phyloP scores from a whole-genome alignment of 2,888 invertebrate species.

The Standfussiana lucernea region DNA sequence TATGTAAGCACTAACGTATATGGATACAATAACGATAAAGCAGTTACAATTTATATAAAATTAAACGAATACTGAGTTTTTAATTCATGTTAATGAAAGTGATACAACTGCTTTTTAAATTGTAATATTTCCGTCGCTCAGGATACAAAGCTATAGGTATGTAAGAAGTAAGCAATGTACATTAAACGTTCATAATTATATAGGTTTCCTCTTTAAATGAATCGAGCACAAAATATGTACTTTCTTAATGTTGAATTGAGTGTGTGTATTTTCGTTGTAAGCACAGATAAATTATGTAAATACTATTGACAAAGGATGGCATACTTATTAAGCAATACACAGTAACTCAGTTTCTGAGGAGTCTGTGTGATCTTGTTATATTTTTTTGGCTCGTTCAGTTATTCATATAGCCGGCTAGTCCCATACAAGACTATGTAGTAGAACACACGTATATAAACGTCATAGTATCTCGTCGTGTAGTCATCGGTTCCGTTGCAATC shows the following conservation, averaged over 20 bases:
- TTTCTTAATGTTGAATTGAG: slow-evolving; percentile 52
- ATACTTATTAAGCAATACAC: slow-evolving; percentile 35
- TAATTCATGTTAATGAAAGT: slow-evolving; percentile 46
- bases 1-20: slow-evolving; percentile 61
- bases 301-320: slow-evolving; percentile 61
- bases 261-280: slow-evolving; percentile 48
- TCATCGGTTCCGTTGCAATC: slow-evolving; percentile 51
- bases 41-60: slow-evolving; percentile 36
- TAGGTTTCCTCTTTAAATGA: slow-evolving; percentile 53
- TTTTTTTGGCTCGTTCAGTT: slow-evolving; percentile 38
- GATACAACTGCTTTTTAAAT: slow-evolving; percentile 50
- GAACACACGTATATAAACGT: slow-evolving; percentile 26
- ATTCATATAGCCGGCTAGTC: slow-evolving; percentile 48
- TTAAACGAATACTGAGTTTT: slow-evolving; percentile 48
- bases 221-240: slow-evolving; percentile 49
- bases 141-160: slow-evolving; percentile 49
- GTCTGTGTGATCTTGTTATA: slow-evolving; percentile 38
- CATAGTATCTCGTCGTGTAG: slow-evolving; percentile 36
- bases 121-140: slow-evolving; percentile 57
- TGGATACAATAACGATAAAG: slow-evolving; percentile 27
- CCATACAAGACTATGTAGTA: slow-evolving; percentile 34
- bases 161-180: slow-evolving; percentile 49
- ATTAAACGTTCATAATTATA: slow-evolving; percentile 51
- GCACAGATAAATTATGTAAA: slow-evolving; percentile 53
- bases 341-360: slow-evolving; percentile 31